Evolutionary conservation across 1,140 invertebrate genomes (phyloP), one percentile per base, ranked within the genome.

Genomic region (Trichonephila clavata): DNA sequence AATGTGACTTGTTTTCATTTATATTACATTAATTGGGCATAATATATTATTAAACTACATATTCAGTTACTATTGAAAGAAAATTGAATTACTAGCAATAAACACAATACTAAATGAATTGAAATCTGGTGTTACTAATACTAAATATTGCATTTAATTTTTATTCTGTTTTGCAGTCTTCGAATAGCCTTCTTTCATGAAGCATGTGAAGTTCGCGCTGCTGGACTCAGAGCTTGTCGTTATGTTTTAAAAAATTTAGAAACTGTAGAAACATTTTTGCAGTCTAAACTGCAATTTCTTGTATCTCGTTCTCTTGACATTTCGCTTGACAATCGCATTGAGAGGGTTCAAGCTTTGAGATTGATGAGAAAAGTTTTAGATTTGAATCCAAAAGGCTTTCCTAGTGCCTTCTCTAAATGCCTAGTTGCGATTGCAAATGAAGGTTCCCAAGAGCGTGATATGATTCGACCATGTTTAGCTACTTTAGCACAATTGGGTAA

Each of bases 271-370:
- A 96, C 96, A 68, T 97, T 99, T 91, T 97, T 98, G 95, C 97
- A 97, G 94, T 96, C 99, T 92, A 97, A 98, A 95, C 96, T 98
- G 95, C 98, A 98, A 94, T 97, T 97, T 95, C 96, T 98, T 93
- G 97, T 99, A 94, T 97, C 97, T 94, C 96, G 96, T 90, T 96
- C 96, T 95, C 97, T 99, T 95, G 98, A 99, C 96, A 96, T 99
- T 81, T 96, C 96, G 97, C 80, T 97, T 24, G 96, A 98, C 94
- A 99, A 99, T 96, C 98, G 98, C 95, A 97, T 98, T 93, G 98
- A 99, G 95, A 96, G 98, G 50, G 97, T 99, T 71, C 98, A 99
- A 96, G 98, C 98, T 1, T 96, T 99, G 93, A 97, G 98, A 95
- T 96, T 99, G 24, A 97, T 98, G 60, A 96, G 98, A 94, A 97